phyloP scores from a whole-genome alignment of 2,888 invertebrate genomes.

The Parnassius glacialis region DNA sequence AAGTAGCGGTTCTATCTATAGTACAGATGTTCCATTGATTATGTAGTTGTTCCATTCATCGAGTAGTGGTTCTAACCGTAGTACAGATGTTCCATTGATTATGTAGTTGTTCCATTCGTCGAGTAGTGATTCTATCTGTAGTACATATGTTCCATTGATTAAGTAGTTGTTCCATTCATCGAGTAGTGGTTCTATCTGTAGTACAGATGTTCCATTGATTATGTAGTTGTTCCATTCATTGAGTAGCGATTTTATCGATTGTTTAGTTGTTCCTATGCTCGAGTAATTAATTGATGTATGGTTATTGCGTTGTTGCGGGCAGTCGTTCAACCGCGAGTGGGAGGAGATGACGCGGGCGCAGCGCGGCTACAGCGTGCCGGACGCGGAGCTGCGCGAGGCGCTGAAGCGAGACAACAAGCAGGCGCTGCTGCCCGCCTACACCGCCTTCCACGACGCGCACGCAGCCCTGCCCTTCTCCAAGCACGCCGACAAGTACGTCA shows the following conservation, averaged over 20 bases:
- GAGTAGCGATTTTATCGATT: conserved; percentile 23
- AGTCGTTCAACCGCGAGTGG: conserved; percentile 98
- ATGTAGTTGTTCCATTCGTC: too few relatives aligned
- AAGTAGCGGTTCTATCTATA: too few relatives aligned
- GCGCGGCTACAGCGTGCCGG: conserved; percentile 95
- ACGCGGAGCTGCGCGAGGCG: conserved; percentile 92
- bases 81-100: too few relatives aligned
- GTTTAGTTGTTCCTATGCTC: not conserved
- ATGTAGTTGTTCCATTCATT: too few relatives aligned
- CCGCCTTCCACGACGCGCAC: conserved; percentile 88
- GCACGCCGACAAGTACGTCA: conserved; percentile 96
- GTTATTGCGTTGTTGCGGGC: conserved; percentile 20
- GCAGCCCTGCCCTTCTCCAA: conserved; percentile 91
- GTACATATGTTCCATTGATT: too few relatives aligned
- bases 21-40: too few relatives aligned
- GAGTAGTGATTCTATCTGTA: too few relatives aligned
- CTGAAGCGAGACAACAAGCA: conserved; percentile 95
- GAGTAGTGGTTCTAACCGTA: too few relatives aligned
- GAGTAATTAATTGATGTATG: not conserved
- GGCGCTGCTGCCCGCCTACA: conserved; percentile 92
- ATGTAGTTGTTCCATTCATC: too few relatives aligned
- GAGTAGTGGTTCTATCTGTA: too few relatives aligned
- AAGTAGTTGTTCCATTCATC: too few relatives aligned
- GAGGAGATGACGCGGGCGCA: conserved; percentile 93
- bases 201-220: too few relatives aligned